These are phyloP conservation scores for Cecropterus lyciades DNA, from an alignment of 1,140 invertebrate species.

Conservation along the genomic window DNA sequence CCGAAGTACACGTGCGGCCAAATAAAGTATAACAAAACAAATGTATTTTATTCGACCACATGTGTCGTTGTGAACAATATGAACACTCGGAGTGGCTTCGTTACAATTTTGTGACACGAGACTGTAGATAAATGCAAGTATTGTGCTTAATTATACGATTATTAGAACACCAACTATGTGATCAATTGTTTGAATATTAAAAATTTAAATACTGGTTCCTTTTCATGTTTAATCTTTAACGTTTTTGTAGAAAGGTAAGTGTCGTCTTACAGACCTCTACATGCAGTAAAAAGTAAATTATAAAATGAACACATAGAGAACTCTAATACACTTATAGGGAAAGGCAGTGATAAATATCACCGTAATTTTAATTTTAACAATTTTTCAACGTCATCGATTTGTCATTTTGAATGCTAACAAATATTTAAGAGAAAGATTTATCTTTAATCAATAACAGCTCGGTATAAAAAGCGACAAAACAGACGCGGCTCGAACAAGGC, in stretches of 20 bases:
- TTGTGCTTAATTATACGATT: constrained; percentile 42
- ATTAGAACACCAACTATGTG: constrained; percentile 6
- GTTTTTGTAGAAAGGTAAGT: constrained; percentile 55
- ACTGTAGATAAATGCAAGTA: constrained; percentile 46
- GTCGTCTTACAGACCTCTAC: constrained; percentile 41
- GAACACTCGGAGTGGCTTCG: not conserved
- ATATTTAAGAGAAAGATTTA: constrained; percentile 55
- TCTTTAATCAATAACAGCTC: constrained; percentile 60
- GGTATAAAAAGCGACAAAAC: constrained; percentile 74
- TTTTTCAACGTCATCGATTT: constrained; percentile 51
- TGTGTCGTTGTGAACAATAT: not conserved
- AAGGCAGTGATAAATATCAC: constrained; percentile 73
- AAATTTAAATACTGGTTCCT: constrained; percentile 22
- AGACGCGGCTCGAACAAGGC: constrained; percentile 74
- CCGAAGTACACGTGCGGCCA: constrained; percentile 36
- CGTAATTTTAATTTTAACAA: constrained; percentile 62
- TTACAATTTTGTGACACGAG: constrained; percentile 31
- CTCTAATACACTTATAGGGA: constrained; percentile 52
- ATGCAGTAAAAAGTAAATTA: constrained; percentile 41
- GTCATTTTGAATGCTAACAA: constrained; percentile 64
- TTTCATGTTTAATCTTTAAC: constrained; percentile 3
- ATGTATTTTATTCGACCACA: constrained; percentile 12
- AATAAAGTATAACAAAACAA: constrained; percentile 26
- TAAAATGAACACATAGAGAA: constrained; percentile 64
- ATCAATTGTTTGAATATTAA: not conserved